Evolutionary conservation across 1,140 invertebrate genomes (phyloP).

Genomic region (Vanessa tameamea): DNA sequence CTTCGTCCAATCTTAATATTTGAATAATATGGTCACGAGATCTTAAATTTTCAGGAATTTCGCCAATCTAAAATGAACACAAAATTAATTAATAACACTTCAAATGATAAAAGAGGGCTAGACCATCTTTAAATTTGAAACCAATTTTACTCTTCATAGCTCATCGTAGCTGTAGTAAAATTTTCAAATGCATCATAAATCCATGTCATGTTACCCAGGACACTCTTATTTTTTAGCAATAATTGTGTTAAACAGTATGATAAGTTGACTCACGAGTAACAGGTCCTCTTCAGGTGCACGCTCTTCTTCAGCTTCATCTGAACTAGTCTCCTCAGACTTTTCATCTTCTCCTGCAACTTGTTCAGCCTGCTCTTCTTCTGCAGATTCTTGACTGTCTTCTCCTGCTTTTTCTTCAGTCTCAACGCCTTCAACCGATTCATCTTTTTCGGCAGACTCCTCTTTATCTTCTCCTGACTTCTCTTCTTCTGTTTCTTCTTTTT

Average conservation of each 20-base stretch:
- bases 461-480: constrained; percentile 56
- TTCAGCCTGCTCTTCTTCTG: constrained; percentile 40
- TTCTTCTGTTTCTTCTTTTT: constrained; percentile 62
- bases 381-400: constrained; percentile 48
- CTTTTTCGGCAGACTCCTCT: constrained; percentile 48
- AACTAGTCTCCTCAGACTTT: constrained; percentile 36
- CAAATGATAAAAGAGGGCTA: no score
- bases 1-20: constrained; percentile 89
- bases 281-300: constrained; percentile 83
- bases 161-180: no score
- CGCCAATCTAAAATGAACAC: constrained; percentile 80
- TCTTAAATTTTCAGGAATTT: constrained; percentile 88
- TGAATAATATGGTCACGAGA: constrained; percentile 90
- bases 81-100: background rate
- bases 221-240: no score
- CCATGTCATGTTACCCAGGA: no score
- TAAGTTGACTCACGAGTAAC: constrained; percentile 71
- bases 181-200: no score
- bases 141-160: no score
- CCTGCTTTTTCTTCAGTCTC: constrained; percentile 48
- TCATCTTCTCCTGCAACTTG: constrained; percentile 40
- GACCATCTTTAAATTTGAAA: no score
- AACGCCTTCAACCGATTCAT: constrained; percentile 46
- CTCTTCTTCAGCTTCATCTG: constrained; percentile 56
- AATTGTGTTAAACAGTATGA: no score